Percentiles rank a stretch among this genome's conserved stretches.
These are phyloP conservation scores for Sceloporus undulatus DNA, from an alignment of 2,113 vertebrate genomes.

Conservation along the genomic window DNA sequence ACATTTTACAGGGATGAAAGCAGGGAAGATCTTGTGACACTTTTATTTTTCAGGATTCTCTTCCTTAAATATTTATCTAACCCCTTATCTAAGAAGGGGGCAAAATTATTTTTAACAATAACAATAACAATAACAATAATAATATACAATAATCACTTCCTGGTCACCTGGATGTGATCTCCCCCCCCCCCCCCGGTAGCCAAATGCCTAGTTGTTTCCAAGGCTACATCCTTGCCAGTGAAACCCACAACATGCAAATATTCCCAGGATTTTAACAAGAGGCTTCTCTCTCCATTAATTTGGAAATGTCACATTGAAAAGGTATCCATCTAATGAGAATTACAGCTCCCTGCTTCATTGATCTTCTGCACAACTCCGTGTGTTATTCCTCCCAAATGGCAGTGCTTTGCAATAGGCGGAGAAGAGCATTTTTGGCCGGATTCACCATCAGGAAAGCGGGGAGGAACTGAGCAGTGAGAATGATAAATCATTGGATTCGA, in stretches of 20 bases:
- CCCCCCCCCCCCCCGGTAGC: background rate
- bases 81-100: no score
- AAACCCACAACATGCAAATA: background rate
- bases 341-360: slow-evolving; percentile 42
- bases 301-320: slow-evolving; percentile 23
- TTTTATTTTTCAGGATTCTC: background rate
- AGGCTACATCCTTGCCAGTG: background rate
- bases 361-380: slow-evolving; percentile 38
- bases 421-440: slow-evolving; percentile 53
- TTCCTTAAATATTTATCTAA: background rate
- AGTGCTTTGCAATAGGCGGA: slow-evolving; percentile 35
- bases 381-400: slow-evolving; percentile 35
- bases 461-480: slow-evolving; percentile 55
- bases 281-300: background rate
- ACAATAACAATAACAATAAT: no score
- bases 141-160: no score
- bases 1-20: background rate
- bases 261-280: background rate
- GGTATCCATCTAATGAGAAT: slow-evolving; percentile 54
- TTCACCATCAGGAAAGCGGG: slow-evolving; percentile 52
- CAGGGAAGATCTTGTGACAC: background rate
- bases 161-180: background rate
- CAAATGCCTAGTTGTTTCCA: background rate
- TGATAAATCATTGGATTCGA: slow-evolving; percentile 77
- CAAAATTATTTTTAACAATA: no score